phyloP scores from a whole-genome alignment of 35 echinoderm and acorn worm genomes.

The Eucidaris tribuloides region DNA sequence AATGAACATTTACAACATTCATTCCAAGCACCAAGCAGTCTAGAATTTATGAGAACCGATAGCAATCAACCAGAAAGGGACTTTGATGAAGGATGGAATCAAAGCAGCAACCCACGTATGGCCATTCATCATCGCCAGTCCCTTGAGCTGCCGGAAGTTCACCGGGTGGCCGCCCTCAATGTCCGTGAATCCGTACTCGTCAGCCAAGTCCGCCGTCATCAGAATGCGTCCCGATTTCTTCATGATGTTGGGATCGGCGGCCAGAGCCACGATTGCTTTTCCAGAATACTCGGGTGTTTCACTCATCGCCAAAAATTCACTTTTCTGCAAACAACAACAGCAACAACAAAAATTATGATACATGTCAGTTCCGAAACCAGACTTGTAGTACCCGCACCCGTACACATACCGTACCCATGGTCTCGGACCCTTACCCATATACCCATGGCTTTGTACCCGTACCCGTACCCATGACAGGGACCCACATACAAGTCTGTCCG shows the following conservation, averaged over 20 bases:
- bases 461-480: too few relatives aligned
- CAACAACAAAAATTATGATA: too few relatives aligned
- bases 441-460: too few relatives aligned
- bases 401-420: too few relatives aligned
- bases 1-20: too few relatives aligned
- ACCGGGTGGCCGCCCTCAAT: slow-evolving; percentile 37
- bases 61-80: slow-evolving; percentile 48
- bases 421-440: too few relatives aligned
- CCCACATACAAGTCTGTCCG: too few relatives aligned
- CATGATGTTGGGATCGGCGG: slow-evolving; percentile 59
- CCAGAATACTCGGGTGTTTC: slow-evolving; percentile 54
- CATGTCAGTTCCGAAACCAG: too few relatives aligned
- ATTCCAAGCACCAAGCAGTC: too few relatives aligned
- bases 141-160: slow-evolving; percentile 38
- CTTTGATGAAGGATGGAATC: slow-evolving; percentile 40
- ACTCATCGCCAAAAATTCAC: slow-evolving; percentile 15
- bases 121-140: background rate
- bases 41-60: slow-evolving; percentile 30
- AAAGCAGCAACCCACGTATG: slow-evolving; percentile 49
- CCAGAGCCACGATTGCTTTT: slow-evolving; percentile 47
- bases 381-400: too few relatives aligned
- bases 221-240: slow-evolving; percentile 53
- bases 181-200: slow-evolving; percentile 64
- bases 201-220: slow-evolving; percentile 28
- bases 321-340: too few relatives aligned